phyloP scores from a whole-genome alignment of 2,888 invertebrate genomes.

The Harmothoe impar region DNA sequence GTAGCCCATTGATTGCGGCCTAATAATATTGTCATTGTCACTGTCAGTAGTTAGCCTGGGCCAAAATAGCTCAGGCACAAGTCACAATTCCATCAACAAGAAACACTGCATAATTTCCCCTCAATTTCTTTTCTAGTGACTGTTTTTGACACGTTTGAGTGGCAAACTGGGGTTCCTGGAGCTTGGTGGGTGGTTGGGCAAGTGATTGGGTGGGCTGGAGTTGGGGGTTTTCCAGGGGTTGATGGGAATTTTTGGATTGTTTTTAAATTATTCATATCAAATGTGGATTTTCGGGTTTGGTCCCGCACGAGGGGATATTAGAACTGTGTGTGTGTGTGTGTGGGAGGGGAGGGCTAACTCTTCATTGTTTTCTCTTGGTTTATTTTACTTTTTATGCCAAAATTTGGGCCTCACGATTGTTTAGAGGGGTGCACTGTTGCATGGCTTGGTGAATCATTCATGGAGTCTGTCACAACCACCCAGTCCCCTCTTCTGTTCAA shows the following conservation, averaged over 20 bases:
- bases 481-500: background rate
- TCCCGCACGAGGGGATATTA: background rate
- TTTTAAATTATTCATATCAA: constrained; percentile 14
- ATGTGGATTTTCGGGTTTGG: background rate
- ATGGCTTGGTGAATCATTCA: background rate
- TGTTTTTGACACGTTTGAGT: constrained; percentile 5
- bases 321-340: no score
- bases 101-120: background rate
- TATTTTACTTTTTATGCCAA: background rate
- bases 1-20: background rate
- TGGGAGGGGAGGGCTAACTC: background rate
- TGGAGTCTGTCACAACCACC: background rate
- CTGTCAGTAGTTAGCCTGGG: constrained; percentile 6
- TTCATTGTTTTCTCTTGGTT: background rate
- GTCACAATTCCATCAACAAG: background rate
- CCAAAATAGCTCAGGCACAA: background rate
- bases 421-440: background rate
- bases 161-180: background rate
- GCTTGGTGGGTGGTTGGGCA: background rate
- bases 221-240: background rate
- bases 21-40: background rate
- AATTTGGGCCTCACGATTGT: constrained; percentile 22
- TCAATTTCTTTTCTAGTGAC: background rate
- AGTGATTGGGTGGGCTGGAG: background rate
- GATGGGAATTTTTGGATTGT: background rate